Evolutionary conservation across 2,113 vertebrate genomes (phyloP).

Genomic region (Microcebus jonahi): DNA sequence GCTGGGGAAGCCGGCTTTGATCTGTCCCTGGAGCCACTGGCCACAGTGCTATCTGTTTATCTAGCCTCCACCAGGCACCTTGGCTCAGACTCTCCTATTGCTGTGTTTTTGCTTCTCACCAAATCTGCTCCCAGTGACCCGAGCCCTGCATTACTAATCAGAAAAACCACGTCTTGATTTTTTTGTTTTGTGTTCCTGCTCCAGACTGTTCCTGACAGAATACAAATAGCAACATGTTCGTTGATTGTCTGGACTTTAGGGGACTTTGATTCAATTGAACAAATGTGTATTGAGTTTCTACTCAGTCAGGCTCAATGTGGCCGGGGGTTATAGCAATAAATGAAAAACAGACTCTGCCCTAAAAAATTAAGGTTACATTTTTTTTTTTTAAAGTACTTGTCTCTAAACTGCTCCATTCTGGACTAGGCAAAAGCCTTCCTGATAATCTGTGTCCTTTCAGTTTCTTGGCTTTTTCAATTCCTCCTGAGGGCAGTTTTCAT

Average conservation of each 20-base stretch:
- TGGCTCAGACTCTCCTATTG: conserved; percentile 19
- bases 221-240: conserved; percentile 48
- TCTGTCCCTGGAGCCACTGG: conserved; percentile 48
- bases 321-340: conserved; percentile 28
- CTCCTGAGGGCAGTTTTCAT: neutral
- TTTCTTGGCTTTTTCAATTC: neutral
- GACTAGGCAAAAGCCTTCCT: conserved; percentile 26
- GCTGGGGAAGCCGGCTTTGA: conserved; percentile 58
- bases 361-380: neutral
- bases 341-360: conserved; percentile 48
- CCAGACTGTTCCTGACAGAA: conserved; percentile 28
- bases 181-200: conserved; percentile 48
- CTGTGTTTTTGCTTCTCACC: conserved; percentile 38
- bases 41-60: conserved; percentile 68
- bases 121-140: conserved; percentile 52
- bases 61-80: conserved; percentile 38
- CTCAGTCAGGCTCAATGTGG: too few species aligned
- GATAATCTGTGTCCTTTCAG: neutral
- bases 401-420: conserved; percentile 15
- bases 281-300: conserved; percentile 19
- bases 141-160: conserved; percentile 50
- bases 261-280: conserved; percentile 47
- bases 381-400: neutral
- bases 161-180: conserved; percentile 55
- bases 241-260: conserved; percentile 40